phyloP scores from a whole-genome alignment of 2,113 vertebrate genomes.

The Chionodraco myersi region DNA sequence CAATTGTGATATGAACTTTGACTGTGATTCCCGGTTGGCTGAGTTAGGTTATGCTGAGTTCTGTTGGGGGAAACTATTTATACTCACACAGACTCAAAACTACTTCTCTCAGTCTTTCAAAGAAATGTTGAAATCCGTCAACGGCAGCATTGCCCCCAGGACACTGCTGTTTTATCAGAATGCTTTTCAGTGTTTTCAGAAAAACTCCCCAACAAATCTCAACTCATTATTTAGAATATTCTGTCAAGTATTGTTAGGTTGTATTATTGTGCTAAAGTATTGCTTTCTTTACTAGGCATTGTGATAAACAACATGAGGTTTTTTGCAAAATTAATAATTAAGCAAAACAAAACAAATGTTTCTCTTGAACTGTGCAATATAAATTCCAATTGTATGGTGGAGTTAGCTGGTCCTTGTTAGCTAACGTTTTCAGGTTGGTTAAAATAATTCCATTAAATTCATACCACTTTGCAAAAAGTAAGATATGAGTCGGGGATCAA shows the following conservation, averaged over 20 bases:
- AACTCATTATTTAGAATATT: no score
- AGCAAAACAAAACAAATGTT: neutral
- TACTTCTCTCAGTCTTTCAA: constrained; percentile 3
- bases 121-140: constrained; percentile 22
- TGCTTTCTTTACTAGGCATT: neutral
- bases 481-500: no score
- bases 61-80: constrained; percentile 11
- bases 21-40: constrained; percentile 32
- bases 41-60: constrained; percentile 9
- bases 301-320: neutral
- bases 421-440: no score
- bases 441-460: no score
- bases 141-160: neutral
- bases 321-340: neutral
- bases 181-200: neutral
- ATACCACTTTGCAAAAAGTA: no score
- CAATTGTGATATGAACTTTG: constrained; percentile 51
- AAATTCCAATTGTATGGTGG: no score
- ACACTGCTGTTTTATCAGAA: no score
- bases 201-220: neutral
- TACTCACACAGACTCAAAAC: constrained; percentile 7
- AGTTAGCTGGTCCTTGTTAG: no score
- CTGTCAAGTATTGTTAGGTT: neutral
- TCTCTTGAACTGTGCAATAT: no score
- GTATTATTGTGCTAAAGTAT: neutral